A percentile compares a stretch with the other conserved stretches of the same genome.
These are phyloP conservation scores for Strongylocentrotus purpuratus DNA, from an alignment of 35 echinoderm and acorn worm species.

Conservation along the genomic window DNA sequence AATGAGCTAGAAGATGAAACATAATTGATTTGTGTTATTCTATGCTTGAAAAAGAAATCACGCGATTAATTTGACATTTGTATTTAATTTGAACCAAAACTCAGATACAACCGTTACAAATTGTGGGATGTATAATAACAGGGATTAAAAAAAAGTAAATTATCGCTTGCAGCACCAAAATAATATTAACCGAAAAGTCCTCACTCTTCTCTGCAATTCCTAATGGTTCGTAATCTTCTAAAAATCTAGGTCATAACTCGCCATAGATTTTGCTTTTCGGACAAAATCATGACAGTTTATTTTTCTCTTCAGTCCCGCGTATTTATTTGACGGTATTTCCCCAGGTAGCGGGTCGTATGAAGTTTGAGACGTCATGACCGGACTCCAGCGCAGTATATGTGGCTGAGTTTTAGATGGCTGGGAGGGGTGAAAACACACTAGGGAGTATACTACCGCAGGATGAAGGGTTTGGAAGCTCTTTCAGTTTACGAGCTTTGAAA, in stretches of 20 bases:
- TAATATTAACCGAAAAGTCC: not conserved
- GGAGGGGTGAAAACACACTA: not conserved
- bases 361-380: not conserved
- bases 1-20: too few species aligned
- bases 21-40: too few species aligned
- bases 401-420: not conserved
- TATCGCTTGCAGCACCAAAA: not conserved
- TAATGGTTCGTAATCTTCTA: not conserved
- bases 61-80: too few species aligned
- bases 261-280: not conserved
- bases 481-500: too few species aligned
- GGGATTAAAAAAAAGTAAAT: not conserved
- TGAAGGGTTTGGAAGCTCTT: not conserved
- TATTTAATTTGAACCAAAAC: too few species aligned
- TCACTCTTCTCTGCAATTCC: not conserved
- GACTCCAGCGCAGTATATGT: not conserved
- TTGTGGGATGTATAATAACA: not conserved
- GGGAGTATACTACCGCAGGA: not conserved
- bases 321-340: not conserved
- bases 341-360: not conserved
- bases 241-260: not conserved
- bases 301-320: not conserved
- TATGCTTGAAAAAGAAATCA: too few species aligned
- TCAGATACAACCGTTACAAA: too few species aligned
- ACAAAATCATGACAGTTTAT: constrained; percentile 18